Evolutionary conservation across 2,797 vertebrate species (phyloP), one percentile per base, ranked within the genome.

Genomic region (Sebastes melanostomus): DNA sequence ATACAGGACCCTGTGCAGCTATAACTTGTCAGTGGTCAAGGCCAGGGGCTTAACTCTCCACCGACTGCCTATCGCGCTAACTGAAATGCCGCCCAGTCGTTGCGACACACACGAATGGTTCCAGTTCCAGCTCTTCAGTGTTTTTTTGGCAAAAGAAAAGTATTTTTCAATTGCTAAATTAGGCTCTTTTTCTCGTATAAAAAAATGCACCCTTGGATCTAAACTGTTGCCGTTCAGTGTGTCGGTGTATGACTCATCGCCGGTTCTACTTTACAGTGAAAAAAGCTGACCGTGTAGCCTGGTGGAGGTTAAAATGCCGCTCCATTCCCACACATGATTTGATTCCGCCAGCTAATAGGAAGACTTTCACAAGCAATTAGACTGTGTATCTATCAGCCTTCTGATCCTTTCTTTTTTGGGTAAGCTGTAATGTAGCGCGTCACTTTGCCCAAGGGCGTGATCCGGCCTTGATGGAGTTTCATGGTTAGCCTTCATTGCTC

Each of bases 1-100:
- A 75, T 36, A 54, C 36, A 27, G 81, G 72, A 90, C 77, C 84
- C 78, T 83, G 77, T 83, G 75, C 69, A 73, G 89, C 83, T 78
- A 88, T 92, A 92, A 89, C 89, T 93, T 80, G 85, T 78, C 81
- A 73, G 77, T 82, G 84, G 90, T 94, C 91, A 94, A 91, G 93
- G 91, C 88, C 85, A 74, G 46, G 36, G 70, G 82, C 32, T 14
- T 61, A 85, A 86, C 54, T 89, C 84, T 85, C 69, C 62, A 38
- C 74, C 54, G 77, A 82, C 76, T 78, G 70, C 42, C 75, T 38
- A 65, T 83, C 80, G 82, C 82, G 79, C 42, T 75, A 84, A 88
- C 72, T 82, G 65, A 38, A 75, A 65, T 46, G 71, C 69, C 72
- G 11, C 13, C 42, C 3, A 11, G 34, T 34, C 77, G 54, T 46